Conservation (phyloP, 2,888 invertebrate species). For the Cheilosia pagana region DNA sequence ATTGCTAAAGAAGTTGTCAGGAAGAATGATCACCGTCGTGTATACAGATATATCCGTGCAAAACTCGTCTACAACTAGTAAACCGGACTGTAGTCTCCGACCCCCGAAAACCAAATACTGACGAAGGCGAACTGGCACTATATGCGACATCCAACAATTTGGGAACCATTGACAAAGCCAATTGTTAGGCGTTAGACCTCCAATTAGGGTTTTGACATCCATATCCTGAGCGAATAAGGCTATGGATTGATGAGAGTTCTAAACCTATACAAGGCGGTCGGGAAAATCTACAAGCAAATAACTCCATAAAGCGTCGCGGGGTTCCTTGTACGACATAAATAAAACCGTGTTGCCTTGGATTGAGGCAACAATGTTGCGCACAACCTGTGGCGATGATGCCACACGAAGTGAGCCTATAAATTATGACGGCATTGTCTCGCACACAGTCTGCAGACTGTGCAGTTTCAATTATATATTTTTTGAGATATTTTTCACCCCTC, state of each 20-base stretch:
- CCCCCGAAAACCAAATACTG: constrained; percentile 36
- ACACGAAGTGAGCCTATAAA: constrained; percentile 43
- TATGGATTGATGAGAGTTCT: constrained; percentile 22
- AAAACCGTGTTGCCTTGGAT: constrained; percentile 42
- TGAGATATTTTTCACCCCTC: constrained; percentile 33
- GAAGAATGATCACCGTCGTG: constrained; percentile 59
- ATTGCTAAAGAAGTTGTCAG: constrained; percentile 73
- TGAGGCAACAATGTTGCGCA: constrained; percentile 59
- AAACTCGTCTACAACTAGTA: constrained; percentile 23
- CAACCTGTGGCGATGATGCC: constrained; percentile 53
- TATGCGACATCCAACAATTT: constrained; percentile 32
- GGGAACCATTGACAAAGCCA: not conserved
- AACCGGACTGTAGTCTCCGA: constrained; percentile 44
- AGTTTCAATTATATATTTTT: constrained; percentile 50
- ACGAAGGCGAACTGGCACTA: constrained; percentile 26
- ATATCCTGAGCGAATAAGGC: not conserved
- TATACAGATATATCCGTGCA: constrained; percentile 28
- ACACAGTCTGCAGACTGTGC: not conserved
- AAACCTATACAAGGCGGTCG: not conserved
- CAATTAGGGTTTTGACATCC: constrained; percentile 23
- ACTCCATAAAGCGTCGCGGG: constrained; percentile 43
- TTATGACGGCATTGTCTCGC: constrained; percentile 41
- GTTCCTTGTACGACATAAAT: constrained; percentile 57
- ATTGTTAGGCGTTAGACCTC: constrained; percentile 19
- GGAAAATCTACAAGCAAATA: constrained; percentile 6